phyloP scores from a whole-genome alignment of 2,113 vertebrate species.

The Mormoops blainvillei region DNA sequence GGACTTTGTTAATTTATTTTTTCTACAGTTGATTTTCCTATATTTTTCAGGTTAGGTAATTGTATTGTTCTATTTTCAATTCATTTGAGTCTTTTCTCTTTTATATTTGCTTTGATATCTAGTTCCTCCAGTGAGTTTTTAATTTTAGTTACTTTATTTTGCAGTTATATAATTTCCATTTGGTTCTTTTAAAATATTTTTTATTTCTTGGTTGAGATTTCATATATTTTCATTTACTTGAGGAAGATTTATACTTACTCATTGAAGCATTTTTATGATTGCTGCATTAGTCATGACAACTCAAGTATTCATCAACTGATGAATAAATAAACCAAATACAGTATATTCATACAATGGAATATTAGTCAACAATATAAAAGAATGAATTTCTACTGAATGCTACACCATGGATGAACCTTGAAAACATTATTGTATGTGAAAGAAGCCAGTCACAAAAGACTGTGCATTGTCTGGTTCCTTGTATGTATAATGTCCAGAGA shows the following conservation, averaged over 20 bases:
- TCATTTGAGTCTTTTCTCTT: not conserved
- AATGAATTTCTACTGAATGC: not conserved
- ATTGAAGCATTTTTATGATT: not conserved
- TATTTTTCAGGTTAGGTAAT: not conserved
- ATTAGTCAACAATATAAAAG: not conserved
- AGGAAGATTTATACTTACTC: not conserved
- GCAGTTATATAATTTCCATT: too few species aligned
- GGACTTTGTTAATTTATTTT: not conserved
- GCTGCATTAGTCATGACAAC: not conserved
- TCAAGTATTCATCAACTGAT: not conserved
- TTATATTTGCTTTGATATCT: not conserved
- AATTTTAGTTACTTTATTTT: too few species aligned
- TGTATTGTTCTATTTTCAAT: not conserved
- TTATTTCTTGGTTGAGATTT: not conserved
- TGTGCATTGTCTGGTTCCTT: not conserved
- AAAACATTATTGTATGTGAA: not conserved
- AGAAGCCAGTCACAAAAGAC: not conserved
- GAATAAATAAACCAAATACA: not conserved
- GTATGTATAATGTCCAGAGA: not conserved
- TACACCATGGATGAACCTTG: not conserved
- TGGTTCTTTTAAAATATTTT: not conserved
- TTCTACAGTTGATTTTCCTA: not conserved
- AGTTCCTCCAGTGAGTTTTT: not conserved
- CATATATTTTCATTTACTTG: not conserved
- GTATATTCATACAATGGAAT: not conserved